Evolutionary conservation across 2,888 invertebrate genomes (phyloP), one percentile per base, ranked within the genome.

Genomic region (Synergus japonicus): DNA sequence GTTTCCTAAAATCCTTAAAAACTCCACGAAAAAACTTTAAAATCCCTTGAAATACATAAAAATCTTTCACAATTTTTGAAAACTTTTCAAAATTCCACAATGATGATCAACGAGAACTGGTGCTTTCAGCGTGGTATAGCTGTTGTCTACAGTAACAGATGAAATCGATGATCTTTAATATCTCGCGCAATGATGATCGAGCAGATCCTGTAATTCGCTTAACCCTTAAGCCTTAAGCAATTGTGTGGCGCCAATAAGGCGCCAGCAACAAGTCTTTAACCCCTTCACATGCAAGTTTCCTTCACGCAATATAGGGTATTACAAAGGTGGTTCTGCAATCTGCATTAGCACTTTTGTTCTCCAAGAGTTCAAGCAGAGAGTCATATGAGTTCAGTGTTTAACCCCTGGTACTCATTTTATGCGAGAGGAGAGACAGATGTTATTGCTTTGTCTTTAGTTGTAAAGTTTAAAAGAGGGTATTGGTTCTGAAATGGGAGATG

Each of bases 201-300:
- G 10, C 22, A 44, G 63, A 64, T 64, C 29, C 64, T 41, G 37
- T 54, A 73, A 73, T 73, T 73, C 54, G 54, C 37, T 73, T 73
- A 54, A 73, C 49, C 73, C 73, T 54, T 54, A 54, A 73, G 73
- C 73, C 73, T n/a, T 54, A 37, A 73, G 73, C 73, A 73, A 54
- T 73, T 73, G 73, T 54, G 10, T 54, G 49, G 73, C 73, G 73
- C 12, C 73, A 37, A 15, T 37, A 4, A 54, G 73, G 41, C 73
- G 73, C 73, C 73, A 37, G 67, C 43, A 66, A 46, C 29, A 37
- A 73, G 49, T 73, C 73, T 54, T 37, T 54, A 15, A 67, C 10
- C 73, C 41, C 54, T 29, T 49, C 29, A 15, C 49, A 29, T 69
- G 65, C 15, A 3, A 43, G 41, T 69, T 69, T 22, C 67, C 18